Evolutionary conservation across 2,113 vertebrate genomes (phyloP).

Genomic region (Equus quagga): DNA sequence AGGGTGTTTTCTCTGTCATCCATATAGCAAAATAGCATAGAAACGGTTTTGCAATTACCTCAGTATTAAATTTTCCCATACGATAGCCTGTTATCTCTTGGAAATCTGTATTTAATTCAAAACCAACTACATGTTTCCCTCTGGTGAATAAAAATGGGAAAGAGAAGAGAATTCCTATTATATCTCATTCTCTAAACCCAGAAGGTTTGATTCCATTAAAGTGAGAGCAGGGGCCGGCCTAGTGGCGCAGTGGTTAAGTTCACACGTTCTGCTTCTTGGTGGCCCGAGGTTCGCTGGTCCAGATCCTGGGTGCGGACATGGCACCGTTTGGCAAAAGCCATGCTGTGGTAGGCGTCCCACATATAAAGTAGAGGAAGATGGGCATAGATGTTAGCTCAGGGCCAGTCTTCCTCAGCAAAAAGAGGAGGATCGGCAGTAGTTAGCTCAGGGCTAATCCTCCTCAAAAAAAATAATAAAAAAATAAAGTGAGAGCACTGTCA

Average conservation of each 20-base stretch:
- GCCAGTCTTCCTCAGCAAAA: no score
- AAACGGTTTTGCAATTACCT: slow-evolving; percentile 30
- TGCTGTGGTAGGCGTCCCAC: no score
- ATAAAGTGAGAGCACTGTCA: neutral
- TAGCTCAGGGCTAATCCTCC: no score
- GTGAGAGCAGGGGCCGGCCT: neutral
- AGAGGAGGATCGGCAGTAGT: no score
- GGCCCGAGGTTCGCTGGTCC: no score
- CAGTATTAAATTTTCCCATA: slow-evolving; percentile 1
- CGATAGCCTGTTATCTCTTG: slow-evolving; percentile 1
- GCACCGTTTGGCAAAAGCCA: no score
- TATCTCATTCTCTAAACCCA: slow-evolving; percentile 33
- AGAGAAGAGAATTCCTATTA: neutral
- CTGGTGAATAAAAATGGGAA: slow-evolving; percentile 42
- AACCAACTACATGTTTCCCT: neutral
- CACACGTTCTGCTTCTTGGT: no score
- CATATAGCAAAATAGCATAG: neutral
- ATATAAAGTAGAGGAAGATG: no score
- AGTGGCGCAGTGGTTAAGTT: no score
- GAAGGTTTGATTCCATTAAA: neutral
- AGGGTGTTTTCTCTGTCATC: slow-evolving; percentile 36
- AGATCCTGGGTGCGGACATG: no score
- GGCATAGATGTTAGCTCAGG: no score
- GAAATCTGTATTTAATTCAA: slow-evolving; percentile 64
- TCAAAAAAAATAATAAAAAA: no score